Evolutionary conservation across 2,113 vertebrate species (phyloP).

Genomic region (Clarias macrocephalus): DNA sequence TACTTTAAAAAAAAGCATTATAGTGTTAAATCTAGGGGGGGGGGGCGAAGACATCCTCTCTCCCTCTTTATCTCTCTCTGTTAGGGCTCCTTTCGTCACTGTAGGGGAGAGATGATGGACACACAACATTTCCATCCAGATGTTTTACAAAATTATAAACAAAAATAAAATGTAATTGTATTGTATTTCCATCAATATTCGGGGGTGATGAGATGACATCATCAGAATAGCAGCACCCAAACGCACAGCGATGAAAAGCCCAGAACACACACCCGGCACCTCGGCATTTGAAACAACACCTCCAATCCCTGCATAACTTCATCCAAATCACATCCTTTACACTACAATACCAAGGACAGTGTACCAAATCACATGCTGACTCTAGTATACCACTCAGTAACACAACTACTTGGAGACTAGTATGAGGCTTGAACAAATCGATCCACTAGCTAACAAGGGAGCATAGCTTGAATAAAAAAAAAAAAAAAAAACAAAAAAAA

Average conservation of each 20-base stretch:
- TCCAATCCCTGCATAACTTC: neutral
- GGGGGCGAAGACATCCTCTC: constrained; percentile 69
- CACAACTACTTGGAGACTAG: neutral
- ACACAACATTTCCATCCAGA: constrained; percentile 50
- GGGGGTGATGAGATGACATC: neutral
- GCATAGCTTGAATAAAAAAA: neutral
- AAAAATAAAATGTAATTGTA: neutral
- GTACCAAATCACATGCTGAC: neutral
- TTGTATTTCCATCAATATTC: neutral
- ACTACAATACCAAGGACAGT: neutral
- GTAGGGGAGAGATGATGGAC: constrained; percentile 71
- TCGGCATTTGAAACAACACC: neutral
- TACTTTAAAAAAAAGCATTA: constrained; percentile 53
- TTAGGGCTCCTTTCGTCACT: constrained; percentile 72
- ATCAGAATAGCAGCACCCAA: neutral
- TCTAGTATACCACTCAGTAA: neutral
- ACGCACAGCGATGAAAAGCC: neutral
- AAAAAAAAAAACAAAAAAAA: no score
- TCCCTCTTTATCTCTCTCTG: constrained; percentile 71
- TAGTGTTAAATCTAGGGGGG: constrained; percentile 55
- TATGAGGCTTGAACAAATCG: neutral
- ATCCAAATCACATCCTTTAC: neutral
- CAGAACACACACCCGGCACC: neutral
- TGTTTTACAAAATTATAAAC: constrained; percentile 37
- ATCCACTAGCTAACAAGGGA: neutral